Evolutionary conservation across 2,797 vertebrate genomes (phyloP).

Genomic region (Mergus octosetaceus): DNA sequence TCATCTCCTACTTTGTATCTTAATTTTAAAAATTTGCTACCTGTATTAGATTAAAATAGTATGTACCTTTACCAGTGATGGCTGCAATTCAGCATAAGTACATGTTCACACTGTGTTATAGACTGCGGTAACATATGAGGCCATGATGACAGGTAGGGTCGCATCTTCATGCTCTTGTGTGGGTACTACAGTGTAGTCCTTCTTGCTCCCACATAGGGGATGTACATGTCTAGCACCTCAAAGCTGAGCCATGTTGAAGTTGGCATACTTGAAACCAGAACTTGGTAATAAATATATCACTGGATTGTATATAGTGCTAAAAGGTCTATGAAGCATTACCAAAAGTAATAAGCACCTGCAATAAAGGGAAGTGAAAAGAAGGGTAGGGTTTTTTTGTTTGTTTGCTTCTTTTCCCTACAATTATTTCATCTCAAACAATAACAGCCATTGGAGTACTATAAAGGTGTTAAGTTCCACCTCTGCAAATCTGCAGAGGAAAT

Average conservation of each 20-base stretch:
- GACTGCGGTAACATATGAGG: fast-evolving
- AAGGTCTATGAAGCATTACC: not conserved
- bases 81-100: not conserved
- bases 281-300: not conserved
- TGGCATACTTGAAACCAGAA: not conserved
- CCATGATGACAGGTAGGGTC: not conserved
- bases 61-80: not conserved
- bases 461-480: no score
- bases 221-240: not conserved
- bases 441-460: not conserved
- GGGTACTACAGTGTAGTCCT: not conserved
- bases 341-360: not conserved
- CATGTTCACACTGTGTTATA: not conserved
- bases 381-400: not conserved
- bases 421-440: not conserved
- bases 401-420: not conserved
- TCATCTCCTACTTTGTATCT: not conserved
- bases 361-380: not conserved
- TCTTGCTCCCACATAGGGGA: not conserved
- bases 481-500: not conserved
- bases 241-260: not conserved
- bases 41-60: not conserved
- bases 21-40: not conserved
- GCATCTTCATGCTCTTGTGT: not conserved
- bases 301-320: not conserved